Percentiles rank a stretch among this genome's conserved stretches.
These are phyloP conservation scores for Nibea albiflora DNA, from an alignment of 2,113 vertebrate genomes.

Conservation along the genomic window DNA sequence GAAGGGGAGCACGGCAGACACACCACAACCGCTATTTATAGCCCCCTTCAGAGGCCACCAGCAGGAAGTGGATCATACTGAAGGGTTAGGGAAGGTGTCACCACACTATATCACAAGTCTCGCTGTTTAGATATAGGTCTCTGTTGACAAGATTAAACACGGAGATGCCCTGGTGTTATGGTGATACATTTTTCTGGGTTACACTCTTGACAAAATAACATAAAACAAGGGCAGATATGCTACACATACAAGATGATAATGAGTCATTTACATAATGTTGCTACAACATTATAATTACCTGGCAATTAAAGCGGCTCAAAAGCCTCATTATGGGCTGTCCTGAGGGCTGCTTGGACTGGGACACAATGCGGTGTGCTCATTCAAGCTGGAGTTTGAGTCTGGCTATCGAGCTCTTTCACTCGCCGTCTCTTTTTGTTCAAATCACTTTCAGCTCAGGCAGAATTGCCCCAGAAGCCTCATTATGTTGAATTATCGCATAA, in stretches of 20 bases:
- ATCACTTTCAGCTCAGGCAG: conserved; percentile 10
- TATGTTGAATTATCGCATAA: conserved; percentile 40
- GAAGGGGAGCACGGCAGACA: conserved; percentile 47
- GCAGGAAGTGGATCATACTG: conserved; percentile 76
- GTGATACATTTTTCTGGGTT: conserved; percentile 61
- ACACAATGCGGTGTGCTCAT: conserved; percentile 47
- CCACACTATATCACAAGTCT: conserved; percentile 68
- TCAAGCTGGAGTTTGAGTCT: conserved; percentile 53
- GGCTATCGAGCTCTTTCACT: conserved; percentile 43
- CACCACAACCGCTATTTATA: conserved; percentile 74
- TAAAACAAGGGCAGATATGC: conserved; percentile 69
- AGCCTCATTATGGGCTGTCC: conserved; percentile 78
- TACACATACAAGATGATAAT: conserved; percentile 73
- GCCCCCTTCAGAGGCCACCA: conserved; percentile 71
- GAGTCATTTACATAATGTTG: conserved; percentile 80
- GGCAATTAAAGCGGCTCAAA: conserved; percentile 81
- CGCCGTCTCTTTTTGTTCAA: not conserved
- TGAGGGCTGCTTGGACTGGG: conserved; percentile 65
- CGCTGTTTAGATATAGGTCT: conserved; percentile 65
- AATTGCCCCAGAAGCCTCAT: conserved; percentile 44
- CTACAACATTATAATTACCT: conserved; percentile 81
- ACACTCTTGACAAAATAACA: conserved; percentile 65
- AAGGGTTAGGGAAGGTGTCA: conserved; percentile 74
- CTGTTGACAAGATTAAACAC: conserved; percentile 71
- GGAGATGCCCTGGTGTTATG: conserved; percentile 40